Conservation (phyloP, 2,888 invertebrate species). For the Anodontia alba region DNA sequence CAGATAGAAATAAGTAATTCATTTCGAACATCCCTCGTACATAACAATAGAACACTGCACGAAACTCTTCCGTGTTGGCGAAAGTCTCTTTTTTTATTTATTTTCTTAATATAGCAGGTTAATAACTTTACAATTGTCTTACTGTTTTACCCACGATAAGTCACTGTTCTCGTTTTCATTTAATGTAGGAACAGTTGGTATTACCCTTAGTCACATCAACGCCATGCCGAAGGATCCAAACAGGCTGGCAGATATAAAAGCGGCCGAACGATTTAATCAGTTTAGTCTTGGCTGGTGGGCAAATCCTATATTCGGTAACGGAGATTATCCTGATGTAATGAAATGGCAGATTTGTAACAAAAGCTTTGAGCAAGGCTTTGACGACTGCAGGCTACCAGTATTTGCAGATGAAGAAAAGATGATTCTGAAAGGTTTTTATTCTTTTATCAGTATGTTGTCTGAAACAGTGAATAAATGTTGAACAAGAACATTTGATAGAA, state of each 20-base stretch:
- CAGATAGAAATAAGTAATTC: no score
- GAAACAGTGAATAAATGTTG: not conserved
- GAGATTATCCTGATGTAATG: slow-evolving; percentile 86
- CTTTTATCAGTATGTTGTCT: not conserved
- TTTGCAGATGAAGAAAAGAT: slow-evolving; percentile 79
- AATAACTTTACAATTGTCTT: no score
- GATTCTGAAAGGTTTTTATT: slow-evolving; percentile 78
- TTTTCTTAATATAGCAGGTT: no score
- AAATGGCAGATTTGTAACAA: slow-evolving; percentile 66
- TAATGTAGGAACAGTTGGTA: slow-evolving; percentile 64
- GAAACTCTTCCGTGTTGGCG: no score
- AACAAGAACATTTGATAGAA: not conserved
- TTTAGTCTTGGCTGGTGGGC: slow-evolving; percentile 78
- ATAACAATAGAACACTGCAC: no score
- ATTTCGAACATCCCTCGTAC: no score
- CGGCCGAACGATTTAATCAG: slow-evolving; percentile 65
- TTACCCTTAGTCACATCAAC: slow-evolving; percentile 66
- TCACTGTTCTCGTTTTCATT: no score
- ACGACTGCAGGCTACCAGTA: slow-evolving; percentile 73
- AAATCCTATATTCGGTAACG: slow-evolving; percentile 76
- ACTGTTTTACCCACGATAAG: no score
- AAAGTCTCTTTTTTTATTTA: no score
- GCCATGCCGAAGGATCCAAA: slow-evolving; percentile 57
- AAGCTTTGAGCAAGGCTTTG: slow-evolving; percentile 64
- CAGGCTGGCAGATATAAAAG: slow-evolving; percentile 60